Percentiles rank a stretch among this genome's conserved stretches.
Evolutionary conservation across 1,140 invertebrate species (phyloP).

Genomic region (Venustaconcha ellipsiformis): DNA sequence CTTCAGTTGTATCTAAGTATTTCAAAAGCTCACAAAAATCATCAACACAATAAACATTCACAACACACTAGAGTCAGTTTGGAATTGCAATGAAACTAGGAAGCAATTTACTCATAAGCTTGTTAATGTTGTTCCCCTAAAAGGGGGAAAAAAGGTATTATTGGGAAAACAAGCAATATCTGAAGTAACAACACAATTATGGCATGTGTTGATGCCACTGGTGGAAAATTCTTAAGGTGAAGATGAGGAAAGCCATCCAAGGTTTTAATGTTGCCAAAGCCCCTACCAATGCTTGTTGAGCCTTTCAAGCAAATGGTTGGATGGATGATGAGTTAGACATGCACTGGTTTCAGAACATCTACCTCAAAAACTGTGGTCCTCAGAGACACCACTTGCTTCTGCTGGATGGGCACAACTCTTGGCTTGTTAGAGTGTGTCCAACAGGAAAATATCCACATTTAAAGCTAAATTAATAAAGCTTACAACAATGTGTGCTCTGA

Average conservation of each 20-base stretch:
- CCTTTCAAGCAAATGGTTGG: constrained; percentile 14
- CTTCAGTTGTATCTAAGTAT: constrained; percentile 11
- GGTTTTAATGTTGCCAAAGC: neutral
- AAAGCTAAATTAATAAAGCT: constrained; percentile 31
- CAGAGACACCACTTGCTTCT: constrained; percentile 40
- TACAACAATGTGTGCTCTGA: constrained; percentile 37
- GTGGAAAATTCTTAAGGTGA: constrained; percentile 21
- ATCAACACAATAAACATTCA: constrained; percentile 1
- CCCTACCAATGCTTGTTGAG: neutral
- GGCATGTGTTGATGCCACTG: constrained; percentile 25
- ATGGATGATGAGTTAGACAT: constrained; percentile 23
- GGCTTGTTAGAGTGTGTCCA: constrained; percentile 32
- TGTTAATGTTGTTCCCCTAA: constrained; percentile 9
- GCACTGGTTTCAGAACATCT: constrained; percentile 39
- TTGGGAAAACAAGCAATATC: constrained; percentile 5
- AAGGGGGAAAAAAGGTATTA: neutral
- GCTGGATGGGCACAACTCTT: constrained; percentile 33
- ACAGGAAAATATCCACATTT: constrained; percentile 25
- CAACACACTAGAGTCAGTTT: constrained; percentile 16
- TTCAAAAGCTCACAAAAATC: constrained; percentile 7
- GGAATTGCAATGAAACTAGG: constrained; percentile 26
- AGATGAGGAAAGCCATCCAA: constrained; percentile 7
- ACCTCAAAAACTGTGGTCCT: constrained; percentile 30
- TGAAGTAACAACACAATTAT: constrained; percentile 19
- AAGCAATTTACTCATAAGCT: constrained; percentile 13